Percentiles rank a stretch among this genome's conserved stretches.
Evolutionary conservation across 2,113 vertebrate genomes (phyloP).

Genomic region (Lepisosteus oculatus): DNA sequence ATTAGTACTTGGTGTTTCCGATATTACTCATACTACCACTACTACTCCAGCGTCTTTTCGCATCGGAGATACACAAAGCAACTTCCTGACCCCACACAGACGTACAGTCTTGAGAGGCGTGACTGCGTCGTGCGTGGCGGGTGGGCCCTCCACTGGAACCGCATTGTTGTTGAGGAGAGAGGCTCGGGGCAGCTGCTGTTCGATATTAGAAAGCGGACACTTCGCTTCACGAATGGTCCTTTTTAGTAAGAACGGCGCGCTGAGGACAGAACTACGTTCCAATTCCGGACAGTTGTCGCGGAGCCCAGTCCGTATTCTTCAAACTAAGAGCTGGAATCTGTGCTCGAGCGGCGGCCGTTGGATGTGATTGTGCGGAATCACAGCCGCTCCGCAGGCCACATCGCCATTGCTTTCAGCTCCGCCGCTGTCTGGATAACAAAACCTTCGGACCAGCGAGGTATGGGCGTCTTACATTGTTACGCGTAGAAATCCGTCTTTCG

Average conservation of each 20-base stretch:
- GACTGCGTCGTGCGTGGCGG: slow-evolving; percentile 48
- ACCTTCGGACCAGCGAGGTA: slow-evolving; percentile 50
- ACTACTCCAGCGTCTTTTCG: too few species aligned
- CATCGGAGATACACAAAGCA: too few species aligned
- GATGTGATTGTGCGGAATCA: slow-evolving; percentile 60
- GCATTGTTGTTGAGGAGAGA: slow-evolving; percentile 73
- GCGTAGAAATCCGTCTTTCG: background rate
- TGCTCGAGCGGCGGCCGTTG: slow-evolving; percentile 41
- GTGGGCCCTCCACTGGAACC: slow-evolving; percentile 56
- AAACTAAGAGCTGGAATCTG: slow-evolving; percentile 27
- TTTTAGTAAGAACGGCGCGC: slow-evolving; percentile 27
- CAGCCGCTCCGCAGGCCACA: slow-evolving; percentile 60
- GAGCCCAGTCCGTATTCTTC: slow-evolving; percentile 19
- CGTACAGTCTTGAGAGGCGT: slow-evolving; percentile 25
- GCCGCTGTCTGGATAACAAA: slow-evolving; percentile 41
- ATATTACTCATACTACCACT: too few species aligned
- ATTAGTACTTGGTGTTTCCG: too few species aligned
- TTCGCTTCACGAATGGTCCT: slow-evolving; percentile 37
- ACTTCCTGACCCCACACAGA: too few species aligned
- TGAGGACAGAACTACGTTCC: slow-evolving; percentile 6
- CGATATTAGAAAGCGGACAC: slow-evolving; percentile 25
- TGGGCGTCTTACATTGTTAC: slow-evolving; percentile 20
- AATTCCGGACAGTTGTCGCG: slow-evolving; percentile 36
- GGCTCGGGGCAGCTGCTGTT: slow-evolving; percentile 34
- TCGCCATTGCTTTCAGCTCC: slow-evolving; percentile 56